These are phyloP conservation scores for Nomada flava DNA, from an alignment of 2,888 invertebrate genomes.

Conservation along the genomic window DNA sequence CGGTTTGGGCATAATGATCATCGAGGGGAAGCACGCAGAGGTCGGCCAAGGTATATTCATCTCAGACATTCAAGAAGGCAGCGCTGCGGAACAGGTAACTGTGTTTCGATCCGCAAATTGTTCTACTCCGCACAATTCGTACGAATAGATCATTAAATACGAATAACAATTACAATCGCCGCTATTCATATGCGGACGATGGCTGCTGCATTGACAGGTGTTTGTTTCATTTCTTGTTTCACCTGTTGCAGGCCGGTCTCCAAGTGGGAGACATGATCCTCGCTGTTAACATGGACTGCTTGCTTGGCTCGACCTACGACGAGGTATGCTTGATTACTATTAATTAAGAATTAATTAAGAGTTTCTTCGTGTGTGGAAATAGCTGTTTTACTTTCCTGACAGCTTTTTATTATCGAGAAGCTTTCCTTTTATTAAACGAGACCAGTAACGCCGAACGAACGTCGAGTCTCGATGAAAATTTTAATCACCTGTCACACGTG, in stretches of 20 bases:
- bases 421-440: too few relatives aligned
- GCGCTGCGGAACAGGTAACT: constrained; percentile 93
- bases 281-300: constrained; percentile 96
- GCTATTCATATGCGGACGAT: background rate
- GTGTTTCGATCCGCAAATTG: background rate
- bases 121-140: background rate
- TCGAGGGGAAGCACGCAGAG: constrained; percentile 96
- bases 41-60: constrained; percentile 97
- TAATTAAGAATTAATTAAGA: background rate
- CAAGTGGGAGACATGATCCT: constrained; percentile 99
- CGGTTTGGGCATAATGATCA: constrained; percentile 97
- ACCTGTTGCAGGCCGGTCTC: constrained; percentile 91
- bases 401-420: background rate
- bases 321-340: constrained; percentile 85
- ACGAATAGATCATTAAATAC: constrained; percentile 1
- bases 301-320: constrained; percentile 94
- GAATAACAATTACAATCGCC: background rate
- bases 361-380: background rate
- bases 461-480: too few relatives aligned
- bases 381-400: too few relatives aligned
- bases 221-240: background rate
- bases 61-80: constrained; percentile 96
- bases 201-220: background rate
- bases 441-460: too few relatives aligned
- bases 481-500: too few relatives aligned